Evolutionary conservation across 2,797 vertebrate species (phyloP).

Genomic region (Linurgus olivaceus): DNA sequence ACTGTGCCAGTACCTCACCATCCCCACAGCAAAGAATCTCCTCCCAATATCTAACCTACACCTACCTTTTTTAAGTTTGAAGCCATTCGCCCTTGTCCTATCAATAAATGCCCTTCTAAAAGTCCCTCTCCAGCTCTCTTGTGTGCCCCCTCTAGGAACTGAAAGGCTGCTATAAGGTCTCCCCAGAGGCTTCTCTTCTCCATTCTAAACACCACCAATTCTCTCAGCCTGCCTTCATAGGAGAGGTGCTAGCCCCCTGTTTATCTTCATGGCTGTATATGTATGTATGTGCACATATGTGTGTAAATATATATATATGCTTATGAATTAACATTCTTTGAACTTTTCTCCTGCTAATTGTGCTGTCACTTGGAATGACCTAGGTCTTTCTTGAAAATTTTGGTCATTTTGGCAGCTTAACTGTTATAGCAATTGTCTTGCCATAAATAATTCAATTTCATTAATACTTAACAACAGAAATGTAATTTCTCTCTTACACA

Average conservation of each 20-base stretch:
- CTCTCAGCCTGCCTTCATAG: background rate
- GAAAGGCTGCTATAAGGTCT: background rate
- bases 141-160: background rate
- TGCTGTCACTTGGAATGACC: background rate
- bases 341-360: background rate
- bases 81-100: background rate
- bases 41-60: background rate
- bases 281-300: background rate
- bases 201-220: background rate
- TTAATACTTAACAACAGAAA: conserved; percentile 46
- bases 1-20: background rate
- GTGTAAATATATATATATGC: background rate
- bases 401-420: background rate
- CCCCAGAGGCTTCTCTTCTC: background rate
- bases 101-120: background rate
- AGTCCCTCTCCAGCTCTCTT: background rate
- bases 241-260: background rate
- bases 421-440: background rate
- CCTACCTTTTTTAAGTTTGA: background rate
- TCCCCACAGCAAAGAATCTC: background rate
- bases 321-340: background rate
- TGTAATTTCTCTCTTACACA: background rate
- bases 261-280: background rate
- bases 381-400: conserved; percentile 11
- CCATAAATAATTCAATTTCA: conserved; percentile 54